Evolutionary conservation across 2,888 invertebrate species (phyloP), one percentile per base, ranked within the genome.

Genomic region (Heliconius erato): DNA sequence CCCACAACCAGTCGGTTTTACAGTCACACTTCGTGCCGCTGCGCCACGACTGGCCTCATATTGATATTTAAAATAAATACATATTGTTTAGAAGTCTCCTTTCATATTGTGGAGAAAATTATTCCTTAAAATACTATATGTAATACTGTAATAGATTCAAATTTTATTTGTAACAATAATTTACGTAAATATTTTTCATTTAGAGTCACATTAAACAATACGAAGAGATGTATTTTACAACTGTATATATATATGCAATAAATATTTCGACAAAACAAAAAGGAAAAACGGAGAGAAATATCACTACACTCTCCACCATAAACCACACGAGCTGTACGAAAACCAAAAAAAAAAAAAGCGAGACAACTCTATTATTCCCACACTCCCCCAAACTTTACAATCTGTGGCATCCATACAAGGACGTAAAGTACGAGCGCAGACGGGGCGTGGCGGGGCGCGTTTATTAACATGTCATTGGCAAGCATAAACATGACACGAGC

Each of bases 381-480:
- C 26, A 11, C n/a, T 49, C 35, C 35, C 35, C 77, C 67, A 74
- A 69, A 74, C 79, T 81, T 81, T 69, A 79, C 76, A 81, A 72
- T 81, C 81, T 83, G 74, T 79, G 78, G 78, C 72, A 74, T 63
- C 78, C 63, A 79, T 74, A 26, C 78, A 82, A 74, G 74, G 76
- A 80, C 74, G 69, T 68, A 82, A 80, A 78, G 74, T 81, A 49
- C 77, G 79, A 79, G 76, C 81, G 85, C 85, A 85, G 82, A 88
- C 84, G 85, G 88, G 90, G 93, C 92, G 92, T 82, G 82, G 83
- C 83, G 72, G 79, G 44, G 44, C 82, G 83, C 85, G 84, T 91
- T 89, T 92, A 93, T 92, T 91, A 93, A 92, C 93, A 91, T 93
- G 93, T 93, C 93, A 93, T 87, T 91, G 85, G 85, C 87, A 86